phyloP scores from a whole-genome alignment of 2,797 vertebrate species.

The Anniella stebbinsi region DNA sequence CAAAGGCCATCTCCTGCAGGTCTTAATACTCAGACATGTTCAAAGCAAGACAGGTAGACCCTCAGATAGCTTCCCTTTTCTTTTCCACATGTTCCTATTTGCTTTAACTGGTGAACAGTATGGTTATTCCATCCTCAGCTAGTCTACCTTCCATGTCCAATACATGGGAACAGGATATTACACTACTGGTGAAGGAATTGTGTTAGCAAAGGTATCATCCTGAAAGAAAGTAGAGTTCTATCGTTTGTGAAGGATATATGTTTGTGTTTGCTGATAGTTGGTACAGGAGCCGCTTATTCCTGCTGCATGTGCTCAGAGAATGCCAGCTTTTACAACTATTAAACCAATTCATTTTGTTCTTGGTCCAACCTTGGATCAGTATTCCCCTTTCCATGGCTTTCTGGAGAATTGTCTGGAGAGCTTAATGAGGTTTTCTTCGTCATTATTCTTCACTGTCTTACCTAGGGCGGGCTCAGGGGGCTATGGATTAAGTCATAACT shows the following conservation, averaged over 20 bases:
- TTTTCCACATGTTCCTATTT: not conserved
- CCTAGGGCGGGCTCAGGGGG: not conserved
- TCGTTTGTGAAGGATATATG: not conserved
- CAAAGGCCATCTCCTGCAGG: no score
- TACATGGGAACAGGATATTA: not conserved
- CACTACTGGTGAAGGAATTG: not conserved
- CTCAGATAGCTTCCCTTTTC: not conserved
- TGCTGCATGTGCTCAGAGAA: not conserved
- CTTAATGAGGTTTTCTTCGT: not conserved
- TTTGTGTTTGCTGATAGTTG: not conserved
- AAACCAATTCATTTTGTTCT: conserved; percentile 8
- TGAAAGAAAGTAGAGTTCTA: not conserved
- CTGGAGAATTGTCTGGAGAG: not conserved
- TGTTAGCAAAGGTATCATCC: not conserved
- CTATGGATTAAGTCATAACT: not conserved
- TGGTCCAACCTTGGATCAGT: not conserved
- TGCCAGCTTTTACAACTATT: not conserved
- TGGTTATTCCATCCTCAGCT: not conserved
- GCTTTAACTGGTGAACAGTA: not conserved
- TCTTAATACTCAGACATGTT: no score
- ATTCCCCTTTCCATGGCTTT: not conserved
- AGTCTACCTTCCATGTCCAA: not conserved
- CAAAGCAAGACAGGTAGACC: no score
- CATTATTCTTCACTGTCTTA: not conserved
- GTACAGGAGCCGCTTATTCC: not conserved